Base-by-base conservation (phyloP, 2,888 invertebrate species). In the Panopea generosa region DNA sequence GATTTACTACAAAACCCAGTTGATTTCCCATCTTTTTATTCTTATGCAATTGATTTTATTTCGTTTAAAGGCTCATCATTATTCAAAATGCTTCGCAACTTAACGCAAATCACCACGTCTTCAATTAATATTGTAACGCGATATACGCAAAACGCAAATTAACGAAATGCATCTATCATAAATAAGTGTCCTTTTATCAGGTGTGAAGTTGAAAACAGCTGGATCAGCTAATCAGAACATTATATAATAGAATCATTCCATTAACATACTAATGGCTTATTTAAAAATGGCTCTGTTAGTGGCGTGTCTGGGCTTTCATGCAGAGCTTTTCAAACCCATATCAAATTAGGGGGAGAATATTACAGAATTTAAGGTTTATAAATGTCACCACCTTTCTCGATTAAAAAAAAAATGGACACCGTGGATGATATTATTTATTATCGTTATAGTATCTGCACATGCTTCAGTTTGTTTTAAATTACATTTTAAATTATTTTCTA, bases 21-120 rank as follows among this genome's bases (percentile, higher is more conserved):
- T 38, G 47, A 53, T 33, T 50, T 45, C 50, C 57, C 29, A 57
- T 62, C 50, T 33, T 18, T 18, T 43, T 49, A 68, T 69, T 65
- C 56, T 80, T 72, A 62, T 70, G 72, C 80, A 80, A 80, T 80
- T 73, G 80, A 80, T 80, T 76, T 66, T 62, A 76, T 80, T 80
- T 80, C 80, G 56, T 67, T 80, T 76, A 80, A 80, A 70, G 80
- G 80, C 66, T 59, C 24, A 73, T 76, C 73, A 80, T 80, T 80
- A 80, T 80, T 76, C 76, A 73, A 53, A 76, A 29, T 24, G 38
- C 47, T 60, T 61, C 55, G 66, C 61, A 56, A 62, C 70, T 66
- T 57, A 62, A 59, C 62, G 45, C 47, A 66, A 67, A 67, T 70
- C 66, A 49, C 62, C 49, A 60, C 65, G 47, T 69, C 50, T 65